Conservation (phyloP, 2,888 invertebrate species). For the Volucella bombylans region DNA sequence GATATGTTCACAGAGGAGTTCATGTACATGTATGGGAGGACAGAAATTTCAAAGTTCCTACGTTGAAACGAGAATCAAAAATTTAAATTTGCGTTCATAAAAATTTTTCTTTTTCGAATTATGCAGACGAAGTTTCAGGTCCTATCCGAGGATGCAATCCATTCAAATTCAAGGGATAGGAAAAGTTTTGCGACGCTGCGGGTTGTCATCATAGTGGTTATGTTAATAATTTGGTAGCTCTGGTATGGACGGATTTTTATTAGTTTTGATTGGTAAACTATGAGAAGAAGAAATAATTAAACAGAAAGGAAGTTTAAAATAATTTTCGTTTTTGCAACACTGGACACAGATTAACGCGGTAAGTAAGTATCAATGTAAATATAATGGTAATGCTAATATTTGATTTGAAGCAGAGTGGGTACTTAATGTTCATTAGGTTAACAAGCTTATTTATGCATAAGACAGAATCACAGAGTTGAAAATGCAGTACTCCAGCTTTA, state of each 20-base stretch:
- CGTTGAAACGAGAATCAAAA: constrained; percentile 58
- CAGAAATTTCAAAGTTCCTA: constrained; percentile 51
- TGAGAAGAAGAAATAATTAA: constrained; percentile 40
- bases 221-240: constrained; percentile 38
- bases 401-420: too few relatives aligned
- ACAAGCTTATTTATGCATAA: too few relatives aligned
- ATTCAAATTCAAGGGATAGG: neutral
- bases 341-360: too few relatives aligned
- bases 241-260: constrained; percentile 36
- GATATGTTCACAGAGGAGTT: neutral
- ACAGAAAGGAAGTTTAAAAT: constrained; percentile 30
- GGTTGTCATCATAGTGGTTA: constrained; percentile 28
- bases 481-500: too few relatives aligned
- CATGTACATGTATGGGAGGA: constrained; percentile 1
- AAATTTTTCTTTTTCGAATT: neutral
- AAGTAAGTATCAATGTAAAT: too few relatives aligned
- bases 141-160: constrained; percentile 17
- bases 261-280: constrained; percentile 30
- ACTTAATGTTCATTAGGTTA: too few relatives aligned
- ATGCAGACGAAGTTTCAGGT: constrained; percentile 46
- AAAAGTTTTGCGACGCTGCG: constrained; percentile 19
- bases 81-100: constrained; percentile 51
- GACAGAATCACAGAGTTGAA: too few relatives aligned
- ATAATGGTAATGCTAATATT: too few relatives aligned
- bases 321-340: constrained; percentile 4